phyloP scores from a whole-genome alignment of 2,797 vertebrate genomes.

The Salarias fasciatus region DNA sequence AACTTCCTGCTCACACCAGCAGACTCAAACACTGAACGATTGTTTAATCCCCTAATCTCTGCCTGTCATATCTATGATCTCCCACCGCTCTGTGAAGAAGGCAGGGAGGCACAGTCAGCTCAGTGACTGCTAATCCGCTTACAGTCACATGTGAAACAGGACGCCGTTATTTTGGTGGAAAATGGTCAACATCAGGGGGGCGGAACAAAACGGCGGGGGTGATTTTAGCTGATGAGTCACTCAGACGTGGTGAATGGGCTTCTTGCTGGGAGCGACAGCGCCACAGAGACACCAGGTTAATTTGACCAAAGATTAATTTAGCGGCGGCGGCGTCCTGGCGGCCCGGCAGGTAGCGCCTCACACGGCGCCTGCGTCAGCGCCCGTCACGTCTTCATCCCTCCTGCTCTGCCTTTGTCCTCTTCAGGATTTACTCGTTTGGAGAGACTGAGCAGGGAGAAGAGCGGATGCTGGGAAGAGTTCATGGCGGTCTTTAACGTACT shows the following conservation, averaged over 20 bases:
- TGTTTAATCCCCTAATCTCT: conserved; percentile 73
- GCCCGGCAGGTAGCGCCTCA: conserved; percentile 11
- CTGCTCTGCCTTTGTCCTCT: not conserved
- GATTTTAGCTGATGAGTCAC: conserved; percentile 59
- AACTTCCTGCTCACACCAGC: conserved; percentile 49
- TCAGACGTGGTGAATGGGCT: conserved; percentile 63
- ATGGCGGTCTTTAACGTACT: too few relatives aligned
- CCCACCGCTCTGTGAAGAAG: conserved; percentile 50
- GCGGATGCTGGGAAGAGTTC: too few relatives aligned
- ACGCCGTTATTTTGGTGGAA: conserved; percentile 57
- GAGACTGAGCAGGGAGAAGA: not conserved
- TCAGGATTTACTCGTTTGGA: not conserved
- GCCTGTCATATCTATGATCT: conserved; percentile 61
- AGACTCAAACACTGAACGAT: conserved; percentile 61
- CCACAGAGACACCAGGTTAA: conserved; percentile 32
- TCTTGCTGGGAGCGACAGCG: conserved; percentile 33
- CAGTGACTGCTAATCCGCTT: conserved; percentile 66
- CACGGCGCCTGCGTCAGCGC: conserved; percentile 2
- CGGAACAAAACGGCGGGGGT: conserved; percentile 51
- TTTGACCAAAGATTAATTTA: conserved; percentile 29
- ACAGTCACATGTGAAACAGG: conserved; percentile 59
- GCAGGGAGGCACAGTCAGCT: conserved; percentile 57
- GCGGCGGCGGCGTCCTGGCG: conserved; percentile 2
- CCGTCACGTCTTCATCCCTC: not conserved
- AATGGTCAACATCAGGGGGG: conserved; percentile 42